Evolutionary conservation across 2,113 vertebrate genomes (phyloP).

Genomic region (Brachypodius melanocephalos): DNA sequence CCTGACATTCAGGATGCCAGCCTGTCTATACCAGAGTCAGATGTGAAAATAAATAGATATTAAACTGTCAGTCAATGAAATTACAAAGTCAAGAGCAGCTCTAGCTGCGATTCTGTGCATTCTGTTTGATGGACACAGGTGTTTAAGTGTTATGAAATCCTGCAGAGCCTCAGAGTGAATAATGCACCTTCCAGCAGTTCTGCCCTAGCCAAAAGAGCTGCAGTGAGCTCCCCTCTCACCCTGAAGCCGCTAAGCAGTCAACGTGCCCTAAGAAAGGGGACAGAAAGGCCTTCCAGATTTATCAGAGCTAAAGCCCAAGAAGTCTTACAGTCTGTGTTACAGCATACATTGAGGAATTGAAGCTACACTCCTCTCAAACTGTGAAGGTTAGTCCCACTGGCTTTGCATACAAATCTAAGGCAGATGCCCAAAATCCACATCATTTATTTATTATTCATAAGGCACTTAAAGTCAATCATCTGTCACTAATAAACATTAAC

Average conservation of each 20-base stretch:
- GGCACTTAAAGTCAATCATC: slow-evolving; percentile 70
- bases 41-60: slow-evolving; percentile 90
- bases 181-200: slow-evolving; percentile 67
- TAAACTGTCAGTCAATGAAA: slow-evolving; percentile 89
- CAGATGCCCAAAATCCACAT: slow-evolving; percentile 54
- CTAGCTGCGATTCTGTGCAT: slow-evolving; percentile 74
- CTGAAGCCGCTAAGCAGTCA: slow-evolving; percentile 3
- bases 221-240: slow-evolving; percentile 59
- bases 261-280: slow-evolving; percentile 4
- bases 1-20: slow-evolving; percentile 79
- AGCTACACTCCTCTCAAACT: background rate
- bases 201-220: slow-evolving; percentile 64
- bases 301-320: slow-evolving; percentile 37
- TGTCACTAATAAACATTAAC: slow-evolving; percentile 75
- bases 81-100: slow-evolving; percentile 83
- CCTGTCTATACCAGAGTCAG: slow-evolving; percentile 80
- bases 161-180: slow-evolving; percentile 67
- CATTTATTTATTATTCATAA: slow-evolving; percentile 72
- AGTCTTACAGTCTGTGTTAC: background rate
- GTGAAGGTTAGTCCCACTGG: slow-evolving; percentile 36
- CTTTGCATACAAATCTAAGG: slow-evolving; percentile 53
- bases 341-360: background rate
- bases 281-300: background rate
- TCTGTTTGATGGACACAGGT: slow-evolving; percentile 82
- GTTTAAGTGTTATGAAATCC: slow-evolving; percentile 81